Evolutionary conservation across 2,797 vertebrate species (phyloP).

Genomic region (Mormyrops boulengeri): DNA sequence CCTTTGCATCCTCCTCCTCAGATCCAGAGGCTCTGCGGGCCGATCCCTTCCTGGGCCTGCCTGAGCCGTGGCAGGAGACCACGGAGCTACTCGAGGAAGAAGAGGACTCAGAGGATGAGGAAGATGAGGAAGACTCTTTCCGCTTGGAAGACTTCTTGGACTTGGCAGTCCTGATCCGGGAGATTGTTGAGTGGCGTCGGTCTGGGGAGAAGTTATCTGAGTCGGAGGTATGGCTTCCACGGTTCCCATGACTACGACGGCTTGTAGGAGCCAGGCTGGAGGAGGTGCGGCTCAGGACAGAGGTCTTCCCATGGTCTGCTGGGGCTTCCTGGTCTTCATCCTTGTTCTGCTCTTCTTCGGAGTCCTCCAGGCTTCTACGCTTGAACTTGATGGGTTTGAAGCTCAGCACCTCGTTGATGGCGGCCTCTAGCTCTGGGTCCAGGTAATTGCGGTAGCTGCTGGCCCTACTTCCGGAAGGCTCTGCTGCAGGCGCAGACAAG

Average conservation of each 20-base stretch:
- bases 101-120: slow-evolving; percentile 64
- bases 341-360: slow-evolving; percentile 64
- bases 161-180: slow-evolving; percentile 63
- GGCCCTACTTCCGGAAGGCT: slow-evolving; percentile 52
- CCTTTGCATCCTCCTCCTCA: slow-evolving; percentile 54
- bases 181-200: slow-evolving; percentile 53
- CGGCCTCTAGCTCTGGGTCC: slow-evolving; percentile 89
- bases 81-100: slow-evolving; percentile 70
- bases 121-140: slow-evolving; percentile 62
- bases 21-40: slow-evolving; percentile 23
- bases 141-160: slow-evolving; percentile 74
- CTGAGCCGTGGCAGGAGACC: slow-evolving; percentile 81
- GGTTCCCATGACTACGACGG: slow-evolving; percentile 49
- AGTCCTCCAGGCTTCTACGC: slow-evolving; percentile 77
- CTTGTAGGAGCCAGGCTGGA: slow-evolving; percentile 57
- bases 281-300: slow-evolving; percentile 68
- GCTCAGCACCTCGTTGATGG: slow-evolving; percentile 91
- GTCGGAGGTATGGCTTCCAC: slow-evolving; percentile 47
- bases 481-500: slow-evolving; percentile 72
- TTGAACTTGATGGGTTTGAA: slow-evolving; percentile 81
- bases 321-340: slow-evolving; percentile 41
- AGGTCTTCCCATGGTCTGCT: slow-evolving; percentile 53
- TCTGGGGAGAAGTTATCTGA: slow-evolving; percentile 69
- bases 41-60: slow-evolving; percentile 76
- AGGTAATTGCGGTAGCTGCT: slow-evolving; percentile 78